Percentiles rank a stretch among this genome's conserved stretches.
Evolutionary conservation across 2,888 invertebrate genomes (phyloP).

Genomic region (Bombylius discolor): DNA sequence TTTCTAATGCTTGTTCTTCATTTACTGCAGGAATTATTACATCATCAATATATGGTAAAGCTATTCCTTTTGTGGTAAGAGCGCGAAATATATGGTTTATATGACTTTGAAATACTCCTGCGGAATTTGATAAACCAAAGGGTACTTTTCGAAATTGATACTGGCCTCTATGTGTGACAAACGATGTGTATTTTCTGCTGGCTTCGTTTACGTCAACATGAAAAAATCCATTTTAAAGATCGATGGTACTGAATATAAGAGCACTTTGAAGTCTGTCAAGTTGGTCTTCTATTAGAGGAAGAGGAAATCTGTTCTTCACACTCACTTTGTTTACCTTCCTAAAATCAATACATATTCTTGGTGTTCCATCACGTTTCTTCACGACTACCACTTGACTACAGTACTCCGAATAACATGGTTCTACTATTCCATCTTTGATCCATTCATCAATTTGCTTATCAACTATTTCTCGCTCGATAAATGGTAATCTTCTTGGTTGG

Average conservation of each 20-base stretch:
- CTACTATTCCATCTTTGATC: neutral
- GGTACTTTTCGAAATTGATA: slow-evolving; percentile 19
- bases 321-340: slow-evolving; percentile 2
- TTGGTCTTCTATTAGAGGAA: slow-evolving; percentile 8
- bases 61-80: slow-evolving; percentile 2
- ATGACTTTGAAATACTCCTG: slow-evolving; percentile 16
- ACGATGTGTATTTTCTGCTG: no score
- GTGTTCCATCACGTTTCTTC: slow-evolving; percentile 4
- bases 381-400: slow-evolving; percentile 15
- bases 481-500: neutral
- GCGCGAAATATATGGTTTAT: slow-evolving; percentile 13
- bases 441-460: neutral
- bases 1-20: slow-evolving; percentile 5
- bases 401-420: slow-evolving; percentile 8
- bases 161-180: no score
- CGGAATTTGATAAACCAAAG: slow-evolving; percentile 25
- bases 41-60: slow-evolving; percentile 19
- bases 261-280: no score
- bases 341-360: slow-evolving; percentile 26
- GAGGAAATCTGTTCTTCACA: slow-evolving; percentile 2
- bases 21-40: slow-evolving; percentile 15
- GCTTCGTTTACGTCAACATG: no score
- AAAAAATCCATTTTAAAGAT: no score
- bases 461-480: neutral
- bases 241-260: no score